Evolutionary conservation across 2,888 invertebrate species (phyloP).

Genomic region (Acronicta aceris): DNA sequence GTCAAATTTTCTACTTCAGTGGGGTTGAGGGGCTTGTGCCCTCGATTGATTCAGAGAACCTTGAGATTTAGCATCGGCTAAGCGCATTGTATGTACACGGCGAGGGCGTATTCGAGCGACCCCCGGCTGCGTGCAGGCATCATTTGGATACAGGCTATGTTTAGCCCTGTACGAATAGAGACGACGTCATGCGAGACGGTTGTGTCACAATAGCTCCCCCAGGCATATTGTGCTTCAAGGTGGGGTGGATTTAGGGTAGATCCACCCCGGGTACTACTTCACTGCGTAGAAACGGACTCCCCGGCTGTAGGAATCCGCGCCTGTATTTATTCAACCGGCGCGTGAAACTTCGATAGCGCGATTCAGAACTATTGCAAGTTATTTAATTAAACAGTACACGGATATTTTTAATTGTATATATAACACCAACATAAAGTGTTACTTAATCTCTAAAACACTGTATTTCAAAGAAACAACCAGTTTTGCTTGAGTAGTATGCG

Average conservation of each 20-base stretch:
- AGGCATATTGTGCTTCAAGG: conserved; percentile 48
- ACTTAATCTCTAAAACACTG: background rate
- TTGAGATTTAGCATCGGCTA: conserved; percentile 40
- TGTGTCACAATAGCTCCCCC: conserved; percentile 37
- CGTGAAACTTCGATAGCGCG: conserved; percentile 61
- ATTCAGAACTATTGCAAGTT: conserved; percentile 43
- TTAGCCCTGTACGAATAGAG: conserved; percentile 1
- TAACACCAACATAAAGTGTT: background rate
- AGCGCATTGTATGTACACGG: conserved; percentile 12
- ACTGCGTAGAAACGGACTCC: conserved; percentile 81
- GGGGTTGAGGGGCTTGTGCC: conserved; percentile 56
- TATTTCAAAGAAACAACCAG: background rate
- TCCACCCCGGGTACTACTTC: conserved; percentile 67
- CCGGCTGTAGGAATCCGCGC: background rate
- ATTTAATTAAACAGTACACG: background rate
- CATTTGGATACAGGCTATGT: conserved; percentile 5
- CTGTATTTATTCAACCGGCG: conserved; percentile 29
- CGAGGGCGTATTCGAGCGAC: too few relatives aligned
- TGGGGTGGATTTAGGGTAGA: conserved; percentile 63
- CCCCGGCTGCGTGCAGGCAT: conserved; percentile 3
- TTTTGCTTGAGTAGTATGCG: background rate
- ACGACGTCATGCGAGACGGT: conserved; percentile 2
- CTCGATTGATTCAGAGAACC: conserved; percentile 50
- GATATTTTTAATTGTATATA: background rate
- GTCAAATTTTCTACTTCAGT: conserved; percentile 77